Conservation (phyloP, 2,797 vertebrate species). For the Limnodromus scolopaceus region DNA sequence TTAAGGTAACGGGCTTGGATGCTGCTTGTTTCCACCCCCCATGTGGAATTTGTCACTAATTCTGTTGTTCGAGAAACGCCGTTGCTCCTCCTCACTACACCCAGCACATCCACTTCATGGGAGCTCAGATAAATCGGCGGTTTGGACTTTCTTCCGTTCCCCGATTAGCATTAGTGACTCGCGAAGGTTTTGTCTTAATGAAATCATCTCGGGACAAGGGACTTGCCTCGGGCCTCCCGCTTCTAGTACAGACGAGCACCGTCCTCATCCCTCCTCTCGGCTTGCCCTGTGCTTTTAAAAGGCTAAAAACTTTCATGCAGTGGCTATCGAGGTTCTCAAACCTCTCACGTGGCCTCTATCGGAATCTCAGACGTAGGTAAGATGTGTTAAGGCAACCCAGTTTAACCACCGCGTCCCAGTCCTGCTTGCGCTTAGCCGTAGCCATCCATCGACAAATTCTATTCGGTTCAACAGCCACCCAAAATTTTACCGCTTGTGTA, state of each 20-base stretch:
- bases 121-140: background rate
- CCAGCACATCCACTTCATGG: background rate
- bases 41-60: background rate
- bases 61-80: background rate
- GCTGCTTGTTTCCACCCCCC: background rate
- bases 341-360: background rate
- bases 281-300: background rate
- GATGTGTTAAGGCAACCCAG: background rate
- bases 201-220: background rate
- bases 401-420: background rate
- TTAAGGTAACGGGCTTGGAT: background rate
- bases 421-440: rapidly evolving
- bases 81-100: background rate
- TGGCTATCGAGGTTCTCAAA: background rate
- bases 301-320: background rate
- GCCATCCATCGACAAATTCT: background rate
- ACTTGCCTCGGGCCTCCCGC: background rate
- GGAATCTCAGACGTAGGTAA: background rate
- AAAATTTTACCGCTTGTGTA: background rate
- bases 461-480: background rate
- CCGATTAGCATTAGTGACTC: rapidly evolving
- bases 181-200: background rate
- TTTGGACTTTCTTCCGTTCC: background rate
- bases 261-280: background rate
- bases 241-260: background rate